These are phyloP conservation scores for Dunckerocampus dactyliophorus DNA, from an alignment of 2,113 vertebrate species.

Conservation along the genomic window DNA sequence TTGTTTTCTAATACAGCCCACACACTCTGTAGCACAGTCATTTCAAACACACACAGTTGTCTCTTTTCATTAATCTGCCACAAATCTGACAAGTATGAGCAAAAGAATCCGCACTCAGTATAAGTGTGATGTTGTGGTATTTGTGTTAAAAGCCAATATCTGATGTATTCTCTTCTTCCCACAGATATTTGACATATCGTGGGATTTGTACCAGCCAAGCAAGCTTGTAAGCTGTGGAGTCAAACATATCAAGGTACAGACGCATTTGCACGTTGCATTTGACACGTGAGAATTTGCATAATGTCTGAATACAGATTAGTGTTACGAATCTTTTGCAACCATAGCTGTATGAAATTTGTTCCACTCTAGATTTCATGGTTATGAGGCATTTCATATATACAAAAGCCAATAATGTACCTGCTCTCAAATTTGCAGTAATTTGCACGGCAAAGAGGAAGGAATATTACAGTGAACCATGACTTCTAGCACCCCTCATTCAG, in stretches of 20 bases:
- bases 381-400: conserved; percentile 57
- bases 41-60: neutral
- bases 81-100: neutral
- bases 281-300: conserved; percentile 30
- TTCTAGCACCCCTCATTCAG: conserved; percentile 35
- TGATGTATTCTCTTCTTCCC: conserved; percentile 28
- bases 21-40: conserved; percentile 26
- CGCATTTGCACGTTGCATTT: neutral
- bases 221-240: conserved; percentile 95
- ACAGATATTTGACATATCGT: conserved; percentile 97
- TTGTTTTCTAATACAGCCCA: conserved; percentile 42
- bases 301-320: conserved; percentile 25
- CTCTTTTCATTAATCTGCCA: conserved; percentile 11
- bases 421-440: conserved; percentile 40
- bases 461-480: conserved; percentile 19
- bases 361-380: conserved; percentile 41
- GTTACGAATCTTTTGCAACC: conserved; percentile 3
- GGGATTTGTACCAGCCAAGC: conserved; percentile 94
- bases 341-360: conserved; percentile 58
- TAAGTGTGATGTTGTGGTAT: neutral
- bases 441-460: conserved; percentile 27
- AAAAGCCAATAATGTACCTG: conserved; percentile 44
- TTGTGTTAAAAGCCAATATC: conserved; percentile 5
- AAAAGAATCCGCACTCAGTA: neutral
- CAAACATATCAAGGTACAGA: conserved; percentile 93